These are phyloP conservation scores for Prorops nasuta DNA, from an alignment of 1,140 invertebrate genomes.

Conservation along the genomic window DNA sequence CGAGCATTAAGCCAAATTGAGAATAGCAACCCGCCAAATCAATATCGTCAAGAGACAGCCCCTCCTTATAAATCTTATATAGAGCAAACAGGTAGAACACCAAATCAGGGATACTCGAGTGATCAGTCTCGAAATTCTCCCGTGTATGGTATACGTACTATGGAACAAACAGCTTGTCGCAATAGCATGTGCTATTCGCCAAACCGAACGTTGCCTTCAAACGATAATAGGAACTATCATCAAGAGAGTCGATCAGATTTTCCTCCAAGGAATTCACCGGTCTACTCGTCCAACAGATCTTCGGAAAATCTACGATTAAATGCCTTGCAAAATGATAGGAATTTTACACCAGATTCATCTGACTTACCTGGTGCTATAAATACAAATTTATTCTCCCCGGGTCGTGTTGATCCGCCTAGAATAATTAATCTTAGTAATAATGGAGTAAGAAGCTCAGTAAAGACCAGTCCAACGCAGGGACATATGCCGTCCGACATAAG, in stretches of 20 bases:
- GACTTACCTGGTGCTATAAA: conserved; percentile 27
- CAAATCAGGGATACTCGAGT: conserved; percentile 30
- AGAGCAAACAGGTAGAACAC: conserved; percentile 26
- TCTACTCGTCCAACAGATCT: conserved; percentile 39
- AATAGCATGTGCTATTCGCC: conserved; percentile 39
- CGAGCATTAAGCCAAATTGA: conserved; percentile 28
- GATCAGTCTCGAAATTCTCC: conserved; percentile 41
- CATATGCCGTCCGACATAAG: conserved; percentile 19
- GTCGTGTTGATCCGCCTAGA: conserved; percentile 17
- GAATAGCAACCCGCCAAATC: conserved; percentile 40
- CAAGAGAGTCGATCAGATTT: conserved; percentile 35
- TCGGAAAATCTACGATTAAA: conserved; percentile 30
- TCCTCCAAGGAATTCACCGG: conserved; percentile 30
- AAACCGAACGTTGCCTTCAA: conserved; percentile 32
- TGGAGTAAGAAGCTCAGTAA: conserved; percentile 25
- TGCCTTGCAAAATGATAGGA: conserved; percentile 32
- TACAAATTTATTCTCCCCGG: conserved; percentile 28
- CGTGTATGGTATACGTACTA: conserved; percentile 28
- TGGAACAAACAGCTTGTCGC: conserved; percentile 31
- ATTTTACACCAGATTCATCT: conserved; percentile 22
- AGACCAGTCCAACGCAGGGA: conserved; percentile 34
- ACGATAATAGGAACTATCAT: conserved; percentile 37
- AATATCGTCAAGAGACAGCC: conserved; percentile 46
- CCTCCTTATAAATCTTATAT: conserved; percentile 42
- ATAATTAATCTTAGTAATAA: conserved; percentile 24